Percentiles rank a stretch among this genome's conserved stretches.
Conservation (phyloP, 2,113 vertebrate species). For the Australoheros scitulus region DNA sequence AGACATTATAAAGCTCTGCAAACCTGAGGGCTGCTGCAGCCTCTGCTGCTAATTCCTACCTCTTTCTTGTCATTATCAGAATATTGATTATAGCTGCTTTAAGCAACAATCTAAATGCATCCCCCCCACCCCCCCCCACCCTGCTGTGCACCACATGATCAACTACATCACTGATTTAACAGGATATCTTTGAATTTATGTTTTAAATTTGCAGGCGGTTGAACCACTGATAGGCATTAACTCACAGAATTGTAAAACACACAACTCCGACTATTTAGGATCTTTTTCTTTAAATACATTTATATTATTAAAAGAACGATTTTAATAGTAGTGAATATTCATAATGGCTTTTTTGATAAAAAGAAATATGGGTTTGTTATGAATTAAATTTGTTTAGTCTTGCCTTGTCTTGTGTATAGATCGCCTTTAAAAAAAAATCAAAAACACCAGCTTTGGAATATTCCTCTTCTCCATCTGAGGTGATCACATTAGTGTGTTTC, state of each 20-base stretch:
- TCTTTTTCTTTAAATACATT: neutral
- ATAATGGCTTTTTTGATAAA: no score
- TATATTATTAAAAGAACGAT: neutral
- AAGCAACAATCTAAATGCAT: neutral
- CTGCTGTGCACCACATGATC: neutral
- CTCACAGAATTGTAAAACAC: neutral
- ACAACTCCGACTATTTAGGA: neutral
- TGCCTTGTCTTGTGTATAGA: neutral
- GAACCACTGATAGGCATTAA: neutral
- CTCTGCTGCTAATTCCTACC: neutral
- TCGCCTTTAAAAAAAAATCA: neutral
- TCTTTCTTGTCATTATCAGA: neutral
- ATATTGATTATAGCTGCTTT: neutral
- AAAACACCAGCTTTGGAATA: neutral
- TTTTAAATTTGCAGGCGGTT: neutral
- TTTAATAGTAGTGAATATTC: no score
- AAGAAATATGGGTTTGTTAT: neutral
- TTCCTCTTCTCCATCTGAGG: slow-evolving; percentile 16
- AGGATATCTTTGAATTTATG: neutral
- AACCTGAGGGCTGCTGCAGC: neutral
- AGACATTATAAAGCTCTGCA: neutral
- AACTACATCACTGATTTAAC: slow-evolving; percentile 18
- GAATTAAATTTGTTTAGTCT: neutral
- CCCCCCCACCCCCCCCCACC: neutral
- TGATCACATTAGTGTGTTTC: slow-evolving; percentile 31